Conservation (phyloP, 2,888 invertebrate species). For the Lepidochrysops patricia region DNA sequence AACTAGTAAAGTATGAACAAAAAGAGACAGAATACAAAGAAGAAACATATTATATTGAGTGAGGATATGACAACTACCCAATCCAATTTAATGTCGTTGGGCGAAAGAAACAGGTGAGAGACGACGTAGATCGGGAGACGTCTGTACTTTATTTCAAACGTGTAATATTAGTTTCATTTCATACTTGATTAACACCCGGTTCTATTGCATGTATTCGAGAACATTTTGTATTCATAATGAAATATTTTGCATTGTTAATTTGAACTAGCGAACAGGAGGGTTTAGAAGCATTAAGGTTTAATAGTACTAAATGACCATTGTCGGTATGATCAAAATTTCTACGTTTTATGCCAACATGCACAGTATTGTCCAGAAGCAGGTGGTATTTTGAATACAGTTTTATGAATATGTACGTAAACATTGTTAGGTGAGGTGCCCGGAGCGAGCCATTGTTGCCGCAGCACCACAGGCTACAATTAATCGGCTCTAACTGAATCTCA, state of each 20-base stretch:
- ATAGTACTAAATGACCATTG: background rate
- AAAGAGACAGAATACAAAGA: conserved; percentile 22
- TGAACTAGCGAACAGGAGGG: background rate
- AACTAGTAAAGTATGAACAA: background rate
- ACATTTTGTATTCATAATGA: too few relatives aligned
- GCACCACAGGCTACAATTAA: conserved; percentile 52
- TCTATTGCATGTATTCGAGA: conserved; percentile 10
- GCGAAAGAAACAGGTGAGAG: conserved; percentile 31
- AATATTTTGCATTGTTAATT: background rate
- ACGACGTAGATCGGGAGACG: conserved; percentile 31
- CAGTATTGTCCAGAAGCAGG: background rate
- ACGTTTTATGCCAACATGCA: background rate
- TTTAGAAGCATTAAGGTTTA: too few relatives aligned
- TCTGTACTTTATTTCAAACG: conserved; percentile 29
- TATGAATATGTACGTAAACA: conserved; percentile 25
- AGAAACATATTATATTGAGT: conserved; percentile 30
- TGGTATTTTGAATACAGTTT: conserved; percentile 19
- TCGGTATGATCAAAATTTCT: background rate
- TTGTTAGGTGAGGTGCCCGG: conserved; percentile 24
- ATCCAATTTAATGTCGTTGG: conserved; percentile 32
- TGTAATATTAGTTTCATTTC: conserved; percentile 22
- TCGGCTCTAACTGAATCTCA: conserved; percentile 39
- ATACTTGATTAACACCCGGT: background rate
- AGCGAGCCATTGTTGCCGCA: conserved; percentile 40
- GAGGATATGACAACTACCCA: conserved; percentile 30